A percentile compares a stretch with the other conserved stretches of the same genome.
Evolutionary conservation across 2,113 vertebrate genomes (phyloP).

Genomic region (Danionella cerebrum): DNA sequence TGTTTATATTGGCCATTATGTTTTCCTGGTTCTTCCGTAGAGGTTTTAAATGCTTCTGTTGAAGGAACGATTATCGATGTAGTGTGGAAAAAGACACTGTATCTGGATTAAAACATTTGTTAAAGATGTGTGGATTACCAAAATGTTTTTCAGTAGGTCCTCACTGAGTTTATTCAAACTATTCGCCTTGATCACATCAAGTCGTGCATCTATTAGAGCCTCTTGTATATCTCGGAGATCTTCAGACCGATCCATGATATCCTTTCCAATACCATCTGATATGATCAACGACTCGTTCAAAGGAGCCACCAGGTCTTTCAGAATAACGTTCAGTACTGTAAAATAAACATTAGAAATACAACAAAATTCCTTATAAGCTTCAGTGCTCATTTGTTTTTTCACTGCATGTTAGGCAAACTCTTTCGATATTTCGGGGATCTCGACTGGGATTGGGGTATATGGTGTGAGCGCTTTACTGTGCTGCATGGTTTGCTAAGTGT

Average conservation of each 20-base stretch:
- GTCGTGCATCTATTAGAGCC: conserved; percentile 30
- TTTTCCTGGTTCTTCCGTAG: neutral
- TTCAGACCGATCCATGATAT: conserved; percentile 21
- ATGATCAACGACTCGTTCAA: neutral
- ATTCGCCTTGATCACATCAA: conserved; percentile 3
- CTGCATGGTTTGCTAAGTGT: too few species aligned
- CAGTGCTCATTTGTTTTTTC: too few species aligned
- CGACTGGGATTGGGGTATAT: too few species aligned
- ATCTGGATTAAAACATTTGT: too few species aligned
- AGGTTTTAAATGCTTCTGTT: conserved; percentile 12
- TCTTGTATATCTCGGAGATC: conserved; percentile 25
- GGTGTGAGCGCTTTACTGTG: too few species aligned
- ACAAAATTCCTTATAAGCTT: too few species aligned
- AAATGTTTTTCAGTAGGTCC: conserved; percentile 20
- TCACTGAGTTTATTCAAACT: conserved; percentile 23
- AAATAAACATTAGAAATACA: neutral
- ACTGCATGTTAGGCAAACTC: too few species aligned
- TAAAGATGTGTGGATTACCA: too few species aligned
- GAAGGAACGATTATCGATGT: neutral
- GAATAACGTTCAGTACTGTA: conserved; percentile 40
- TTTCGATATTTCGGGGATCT: too few species aligned
- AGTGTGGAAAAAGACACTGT: too few species aligned
- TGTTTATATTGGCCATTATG: conserved; percentile 11
- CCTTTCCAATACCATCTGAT: conserved; percentile 12
- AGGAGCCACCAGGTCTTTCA: neutral